Percentiles rank a stretch among this genome's conserved stretches.
phyloP scores from a whole-genome alignment of 2,113 vertebrate genomes.

The Athene cunicularia region DNA sequence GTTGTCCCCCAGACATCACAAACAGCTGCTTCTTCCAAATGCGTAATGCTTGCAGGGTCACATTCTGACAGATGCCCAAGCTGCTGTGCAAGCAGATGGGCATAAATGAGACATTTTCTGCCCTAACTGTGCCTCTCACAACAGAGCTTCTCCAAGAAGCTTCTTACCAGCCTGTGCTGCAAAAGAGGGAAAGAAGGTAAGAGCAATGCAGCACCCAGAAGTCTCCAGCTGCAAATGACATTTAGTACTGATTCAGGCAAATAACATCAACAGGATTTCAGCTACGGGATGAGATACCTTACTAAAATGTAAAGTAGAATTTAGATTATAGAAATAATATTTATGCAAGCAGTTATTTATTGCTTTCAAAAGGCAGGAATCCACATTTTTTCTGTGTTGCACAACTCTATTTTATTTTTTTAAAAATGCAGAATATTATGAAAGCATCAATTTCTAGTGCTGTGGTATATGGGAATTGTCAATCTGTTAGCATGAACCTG shows the following conservation, averaged over 20 bases:
- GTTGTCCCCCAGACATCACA: not conserved
- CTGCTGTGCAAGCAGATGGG: not conserved
- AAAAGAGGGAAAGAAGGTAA: not conserved
- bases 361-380: not conserved
- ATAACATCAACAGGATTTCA: not conserved
- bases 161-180: fast-evolving
- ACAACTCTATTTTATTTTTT: not conserved
- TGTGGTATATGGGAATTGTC: not conserved
- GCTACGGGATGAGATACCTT: not conserved
- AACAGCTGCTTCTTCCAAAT: not conserved
- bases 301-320: not conserved
- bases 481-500: not conserved
- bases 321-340: not conserved
- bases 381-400: not conserved
- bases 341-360: not conserved
- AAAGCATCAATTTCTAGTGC: not conserved
- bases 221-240: not conserved
- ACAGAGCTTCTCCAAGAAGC: not conserved
- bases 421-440: not conserved
- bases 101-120: not conserved
- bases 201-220: not conserved
- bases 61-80: not conserved
- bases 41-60: not conserved
- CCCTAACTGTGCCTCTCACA: not conserved
- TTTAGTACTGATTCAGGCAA: not conserved